A percentile compares a stretch with the other conserved stretches of the same genome.
These are phyloP conservation scores for Choloepus hoffmanni DNA, from an alignment of 2,113 vertebrate genomes.

Conservation along the genomic window DNA sequence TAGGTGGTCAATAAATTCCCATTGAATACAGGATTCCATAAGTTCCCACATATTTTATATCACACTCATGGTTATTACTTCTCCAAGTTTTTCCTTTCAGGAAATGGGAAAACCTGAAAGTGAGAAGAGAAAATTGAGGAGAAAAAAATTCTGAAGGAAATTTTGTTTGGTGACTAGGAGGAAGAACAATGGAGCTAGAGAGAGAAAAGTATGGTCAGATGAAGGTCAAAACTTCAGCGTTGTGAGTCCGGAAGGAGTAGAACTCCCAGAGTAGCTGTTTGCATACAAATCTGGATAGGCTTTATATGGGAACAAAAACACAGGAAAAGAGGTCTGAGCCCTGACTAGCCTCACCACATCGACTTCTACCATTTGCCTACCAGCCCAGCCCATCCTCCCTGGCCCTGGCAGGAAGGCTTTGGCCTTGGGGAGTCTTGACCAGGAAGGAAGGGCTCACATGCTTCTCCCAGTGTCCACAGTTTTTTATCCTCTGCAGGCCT, in stretches of 20 bases:
- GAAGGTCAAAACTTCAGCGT: background rate
- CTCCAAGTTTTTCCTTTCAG: slow-evolving; percentile 1
- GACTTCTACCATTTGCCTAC: slow-evolving; percentile 42
- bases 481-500: background rate
- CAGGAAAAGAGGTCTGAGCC: slow-evolving; percentile 18
- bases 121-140: background rate
- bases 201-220: background rate
- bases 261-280: background rate
- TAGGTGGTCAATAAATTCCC: background rate
- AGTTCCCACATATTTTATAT: background rate
- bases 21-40: background rate
- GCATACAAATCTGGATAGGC: slow-evolving; percentile 41
- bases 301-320: background rate
- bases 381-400: background rate
- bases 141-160: background rate
- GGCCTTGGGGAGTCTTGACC: background rate
- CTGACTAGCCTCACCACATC: slow-evolving; percentile 16
- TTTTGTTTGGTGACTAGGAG: background rate
- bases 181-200: background rate
- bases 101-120: background rate
- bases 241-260: background rate
- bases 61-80: background rate
- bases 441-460: background rate
- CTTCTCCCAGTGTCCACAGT: background rate
- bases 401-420: background rate